Evolutionary conservation across 2,797 vertebrate genomes (phyloP).

Genomic region (Sebastiscus albofasciatus): DNA sequence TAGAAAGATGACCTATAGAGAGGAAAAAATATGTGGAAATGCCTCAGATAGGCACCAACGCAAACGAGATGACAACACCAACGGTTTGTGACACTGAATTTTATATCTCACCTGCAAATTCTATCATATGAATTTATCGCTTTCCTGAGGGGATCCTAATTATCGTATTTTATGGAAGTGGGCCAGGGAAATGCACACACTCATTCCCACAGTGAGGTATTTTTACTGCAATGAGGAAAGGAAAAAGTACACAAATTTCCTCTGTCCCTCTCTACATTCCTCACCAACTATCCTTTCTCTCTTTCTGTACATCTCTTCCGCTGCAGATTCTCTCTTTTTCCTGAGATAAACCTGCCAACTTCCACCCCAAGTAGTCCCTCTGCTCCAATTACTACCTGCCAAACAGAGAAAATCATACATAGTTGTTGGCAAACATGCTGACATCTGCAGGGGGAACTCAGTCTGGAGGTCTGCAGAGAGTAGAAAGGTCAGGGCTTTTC

Average conservation of each 20-base stretch:
- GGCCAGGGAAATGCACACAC: background rate
- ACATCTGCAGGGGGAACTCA: slow-evolving; percentile 30
- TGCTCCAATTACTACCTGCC: slow-evolving; percentile 27
- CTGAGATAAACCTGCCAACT: slow-evolving; percentile 63
- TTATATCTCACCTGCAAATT: background rate
- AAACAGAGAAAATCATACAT: slow-evolving; percentile 1
- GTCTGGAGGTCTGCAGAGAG: slow-evolving; percentile 42
- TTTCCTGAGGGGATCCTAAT: background rate
- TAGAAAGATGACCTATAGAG: slow-evolving; percentile 25
- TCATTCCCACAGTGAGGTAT: background rate
- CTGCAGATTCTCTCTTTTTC: slow-evolving; percentile 58
- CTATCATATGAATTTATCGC: background rate
- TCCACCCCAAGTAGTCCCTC: slow-evolving; percentile 23
- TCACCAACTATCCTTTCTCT: background rate
- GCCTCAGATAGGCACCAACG: background rate
- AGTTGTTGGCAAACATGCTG: slow-evolving; percentile 21
- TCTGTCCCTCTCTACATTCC: background rate
- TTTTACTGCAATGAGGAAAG: slow-evolving; percentile 4
- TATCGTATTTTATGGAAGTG: background rate
- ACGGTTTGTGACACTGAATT: background rate
- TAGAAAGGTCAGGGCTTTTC: slow-evolving; percentile 57
- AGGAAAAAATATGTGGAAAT: background rate
- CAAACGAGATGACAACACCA: background rate
- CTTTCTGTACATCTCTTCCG: slow-evolving; percentile 17
- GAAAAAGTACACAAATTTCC: background rate